phyloP scores from a whole-genome alignment of 1,140 invertebrate genomes.

The Apis cerana region DNA sequence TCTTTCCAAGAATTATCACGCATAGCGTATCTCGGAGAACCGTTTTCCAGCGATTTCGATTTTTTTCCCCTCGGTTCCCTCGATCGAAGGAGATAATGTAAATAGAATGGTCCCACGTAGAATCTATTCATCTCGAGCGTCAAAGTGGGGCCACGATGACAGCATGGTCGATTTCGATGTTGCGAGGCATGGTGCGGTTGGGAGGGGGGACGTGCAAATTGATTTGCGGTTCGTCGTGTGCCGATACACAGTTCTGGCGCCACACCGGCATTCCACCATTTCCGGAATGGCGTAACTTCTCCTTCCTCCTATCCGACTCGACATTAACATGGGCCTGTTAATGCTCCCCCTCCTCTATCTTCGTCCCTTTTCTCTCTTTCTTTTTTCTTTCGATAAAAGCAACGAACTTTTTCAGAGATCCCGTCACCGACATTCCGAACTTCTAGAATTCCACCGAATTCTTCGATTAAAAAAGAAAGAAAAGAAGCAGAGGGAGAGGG shows the following conservation, averaged over 20 bases:
- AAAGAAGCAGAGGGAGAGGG: no score
- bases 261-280: slow-evolving; percentile 72
- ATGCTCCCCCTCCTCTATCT: slow-evolving; percentile 36
- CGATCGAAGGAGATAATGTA: no score
- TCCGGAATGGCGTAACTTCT: slow-evolving; percentile 71
- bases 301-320: slow-evolving; percentile 56
- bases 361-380: neutral
- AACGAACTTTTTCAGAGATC: no score
- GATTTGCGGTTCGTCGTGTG: slow-evolving; percentile 71
- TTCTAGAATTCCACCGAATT: no score
- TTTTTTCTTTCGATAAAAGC: no score
- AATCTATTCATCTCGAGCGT: slow-evolving; percentile 21
- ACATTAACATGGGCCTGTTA: slow-evolving; percentile 68
- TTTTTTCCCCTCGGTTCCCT: neutral
- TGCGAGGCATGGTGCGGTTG: slow-evolving; percentile 35
- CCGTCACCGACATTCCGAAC: no score
- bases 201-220: slow-evolving; percentile 64
- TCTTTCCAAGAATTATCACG: no score
- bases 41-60: no score
- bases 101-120: no score
- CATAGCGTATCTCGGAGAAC: no score
- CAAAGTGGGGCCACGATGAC: slow-evolving; percentile 42
- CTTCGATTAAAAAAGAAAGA: no score
- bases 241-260: slow-evolving; percentile 66
- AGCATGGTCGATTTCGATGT: slow-evolving; percentile 58